A percentile compares a stretch with the other conserved stretches of the same genome.
Conservation (phyloP, 1,140 invertebrate genomes). For the Scylla paramamosain region DNA sequence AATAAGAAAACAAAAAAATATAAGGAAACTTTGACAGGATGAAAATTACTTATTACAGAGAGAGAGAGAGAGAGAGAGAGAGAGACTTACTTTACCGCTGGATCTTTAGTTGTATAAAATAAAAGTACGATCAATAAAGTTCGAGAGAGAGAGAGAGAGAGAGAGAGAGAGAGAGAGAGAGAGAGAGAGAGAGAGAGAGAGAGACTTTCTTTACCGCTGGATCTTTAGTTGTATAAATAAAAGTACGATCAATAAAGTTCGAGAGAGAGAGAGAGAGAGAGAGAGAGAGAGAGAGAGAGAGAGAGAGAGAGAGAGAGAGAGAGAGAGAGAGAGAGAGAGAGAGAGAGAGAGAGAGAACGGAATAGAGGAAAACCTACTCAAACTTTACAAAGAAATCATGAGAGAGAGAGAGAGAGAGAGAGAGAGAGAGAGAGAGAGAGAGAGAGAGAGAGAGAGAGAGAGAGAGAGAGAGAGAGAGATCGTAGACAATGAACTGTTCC, state of each 20-base stretch:
- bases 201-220: background rate
- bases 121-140: too few species aligned
- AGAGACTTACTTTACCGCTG: too few species aligned
- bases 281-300: background rate
- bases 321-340: background rate
- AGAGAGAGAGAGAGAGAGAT: too few species aligned
- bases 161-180: background rate
- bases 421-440: background rate
- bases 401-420: background rate
- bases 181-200: background rate
- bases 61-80: background rate
- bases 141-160: background rate
- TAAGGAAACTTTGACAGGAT: background rate
- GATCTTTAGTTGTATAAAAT: too few species aligned
- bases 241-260: background rate
- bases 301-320: background rate
- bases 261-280: background rate
- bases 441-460: slow-evolving; percentile 29
- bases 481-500: too few species aligned
- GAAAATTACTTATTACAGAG: too few species aligned
- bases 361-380: too few species aligned
- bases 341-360: background rate
- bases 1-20: background rate
- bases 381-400: too few species aligned
- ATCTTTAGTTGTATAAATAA: too few species aligned